Base-by-base conservation (phyloP, 2,888 invertebrate species). In the Salticus scenicus region DNA sequence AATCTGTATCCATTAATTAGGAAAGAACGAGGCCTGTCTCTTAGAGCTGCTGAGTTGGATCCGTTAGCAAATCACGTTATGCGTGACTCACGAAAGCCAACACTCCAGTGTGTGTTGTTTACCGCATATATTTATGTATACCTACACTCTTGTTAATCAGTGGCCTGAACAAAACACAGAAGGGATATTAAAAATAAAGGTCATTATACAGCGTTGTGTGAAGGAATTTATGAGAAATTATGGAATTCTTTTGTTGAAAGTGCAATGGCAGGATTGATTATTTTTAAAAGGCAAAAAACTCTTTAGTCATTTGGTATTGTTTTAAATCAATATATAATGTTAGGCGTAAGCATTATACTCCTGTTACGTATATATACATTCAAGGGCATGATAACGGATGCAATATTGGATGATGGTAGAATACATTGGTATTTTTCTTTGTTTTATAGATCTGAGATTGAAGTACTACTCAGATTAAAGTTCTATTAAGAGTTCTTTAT, bases 1-100 rank as follows among this genome's bases (percentile, higher is more conserved):
- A 57, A 57, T 57, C 57, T 57, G 24, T 24, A 24, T 57, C 42
- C 57, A 57, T 57, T 57, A 57, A 57, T 57, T 57, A 57, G 24
- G 24, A 57, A 24, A 5, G 57, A 57, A 57, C 57, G 57, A 57
- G 57, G 2, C 57, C 24, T 17, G 7, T 37, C 4, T 37, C 4
- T 10, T 7, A 5, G 8, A 24, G 57, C 57, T 57, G 57, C 57
- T 57, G 57, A 57, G 24, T 57, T 24, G 57, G 24, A 57, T 57
- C 57, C 57, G 57, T 57, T 57, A 57, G 57, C 57, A 24, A 1
- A 8, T 57, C 57, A 57, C 57, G 57, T 17, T 24, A 17, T 24
- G 17, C 57, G 57, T 57, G 57, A 57, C 24, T 57, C 57, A 24
- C 42, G 42, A 47, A 47, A 17, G 17, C 24, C 20, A 24, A 47